A percentile compares a stretch with the other conserved stretches of the same genome.
phyloP scores from a whole-genome alignment of 2,113 vertebrate species.

The Odocoileus hemionus region DNA sequence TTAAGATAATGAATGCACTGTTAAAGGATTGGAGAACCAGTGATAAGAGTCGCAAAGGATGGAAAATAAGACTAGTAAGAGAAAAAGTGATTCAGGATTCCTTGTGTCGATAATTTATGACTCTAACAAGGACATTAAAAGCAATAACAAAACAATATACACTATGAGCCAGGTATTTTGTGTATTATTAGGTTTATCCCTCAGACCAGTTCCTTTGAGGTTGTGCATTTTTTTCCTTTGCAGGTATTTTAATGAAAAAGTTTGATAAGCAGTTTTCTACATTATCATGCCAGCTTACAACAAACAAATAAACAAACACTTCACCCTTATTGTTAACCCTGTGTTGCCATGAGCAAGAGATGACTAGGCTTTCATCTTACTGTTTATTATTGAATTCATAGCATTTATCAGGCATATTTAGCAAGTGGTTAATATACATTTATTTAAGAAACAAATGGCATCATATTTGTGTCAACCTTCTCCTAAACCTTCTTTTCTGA shows the following conservation, averaged over 20 bases:
- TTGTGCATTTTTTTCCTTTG: not conserved
- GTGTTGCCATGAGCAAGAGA: not conserved
- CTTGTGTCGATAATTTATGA: not conserved
- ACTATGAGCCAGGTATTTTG: not conserved
- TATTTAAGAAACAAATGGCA: not conserved
- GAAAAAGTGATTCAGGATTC: not conserved
- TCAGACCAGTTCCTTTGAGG: not conserved
- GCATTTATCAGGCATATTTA: not conserved
- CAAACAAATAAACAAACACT: not conserved
- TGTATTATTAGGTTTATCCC: not conserved
- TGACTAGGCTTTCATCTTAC: not conserved
- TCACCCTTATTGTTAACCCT: not conserved
- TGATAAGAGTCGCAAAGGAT: rapidly evolving
- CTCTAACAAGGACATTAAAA: not conserved
- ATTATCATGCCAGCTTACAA: not conserved
- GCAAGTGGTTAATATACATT: not conserved
- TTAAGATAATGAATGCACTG: not conserved
- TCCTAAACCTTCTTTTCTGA: not conserved
- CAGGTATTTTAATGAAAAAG: not conserved
- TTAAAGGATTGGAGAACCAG: not conserved
- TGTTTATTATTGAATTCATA: not conserved
- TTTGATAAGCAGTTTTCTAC: not conserved
- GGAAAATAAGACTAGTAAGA: not conserved
- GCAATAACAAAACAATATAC: not conserved
- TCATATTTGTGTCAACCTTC: not conserved